A percentile compares a stretch with the other conserved stretches of the same genome.
These are phyloP conservation scores for Ennomos fuscantarius DNA, from an alignment of 2,888 invertebrate genomes.

Conservation along the genomic window DNA sequence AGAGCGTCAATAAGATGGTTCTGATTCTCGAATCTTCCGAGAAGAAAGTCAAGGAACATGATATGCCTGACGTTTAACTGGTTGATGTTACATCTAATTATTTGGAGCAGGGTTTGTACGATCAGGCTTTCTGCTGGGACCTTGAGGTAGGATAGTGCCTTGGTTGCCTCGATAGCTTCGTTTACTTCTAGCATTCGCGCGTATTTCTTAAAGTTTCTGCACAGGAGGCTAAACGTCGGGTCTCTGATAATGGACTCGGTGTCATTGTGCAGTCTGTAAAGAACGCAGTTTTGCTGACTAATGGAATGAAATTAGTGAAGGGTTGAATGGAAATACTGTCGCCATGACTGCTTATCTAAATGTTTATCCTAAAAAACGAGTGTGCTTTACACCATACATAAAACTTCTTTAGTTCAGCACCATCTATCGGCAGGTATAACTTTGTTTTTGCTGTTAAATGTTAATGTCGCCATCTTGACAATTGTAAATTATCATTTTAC, in stretches of 20 bases:
- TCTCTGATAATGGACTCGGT: slow-evolving; percentile 76
- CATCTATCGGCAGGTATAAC: too few species aligned
- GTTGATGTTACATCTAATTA: slow-evolving; percentile 86
- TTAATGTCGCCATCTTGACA: too few species aligned
- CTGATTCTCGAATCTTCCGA: slow-evolving; percentile 76
- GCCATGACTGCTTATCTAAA: too few species aligned
- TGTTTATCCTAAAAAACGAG: too few species aligned
- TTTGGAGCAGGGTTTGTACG: slow-evolving; percentile 86
- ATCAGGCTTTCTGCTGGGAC: slow-evolving; percentile 85
- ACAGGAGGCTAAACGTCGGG: slow-evolving; percentile 85
- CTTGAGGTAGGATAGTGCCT: slow-evolving; percentile 84
- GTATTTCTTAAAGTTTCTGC: slow-evolving; percentile 82
- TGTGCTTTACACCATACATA: too few species aligned
- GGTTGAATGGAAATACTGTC: too few species aligned
- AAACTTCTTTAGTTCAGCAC: too few species aligned
- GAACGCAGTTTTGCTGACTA: neutral
- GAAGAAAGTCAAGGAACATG: slow-evolving; percentile 86
- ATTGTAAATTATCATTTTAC: too few species aligned
- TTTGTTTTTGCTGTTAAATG: too few species aligned
- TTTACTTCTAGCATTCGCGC: slow-evolving; percentile 79
- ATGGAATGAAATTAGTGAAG: too few species aligned
- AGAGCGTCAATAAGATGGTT: slow-evolving; percentile 87
- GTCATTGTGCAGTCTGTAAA: slow-evolving; percentile 57
- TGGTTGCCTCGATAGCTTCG: slow-evolving; percentile 85
- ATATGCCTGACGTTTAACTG: slow-evolving; percentile 85